These are phyloP conservation scores for Masticophis lateralis DNA, from an alignment of 2,797 vertebrate genomes.

Conservation along the genomic window DNA sequence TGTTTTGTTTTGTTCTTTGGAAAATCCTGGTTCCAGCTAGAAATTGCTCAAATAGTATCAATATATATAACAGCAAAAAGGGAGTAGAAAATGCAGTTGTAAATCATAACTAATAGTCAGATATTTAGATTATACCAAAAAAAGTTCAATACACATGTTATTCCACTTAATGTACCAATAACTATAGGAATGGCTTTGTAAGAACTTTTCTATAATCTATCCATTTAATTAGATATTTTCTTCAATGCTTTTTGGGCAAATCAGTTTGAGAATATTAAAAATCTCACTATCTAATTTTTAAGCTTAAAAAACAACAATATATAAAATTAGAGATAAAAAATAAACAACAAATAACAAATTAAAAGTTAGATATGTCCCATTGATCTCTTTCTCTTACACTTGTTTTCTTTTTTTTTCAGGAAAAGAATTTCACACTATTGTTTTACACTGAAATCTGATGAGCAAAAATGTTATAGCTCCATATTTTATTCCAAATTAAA, in stretches of 20 bases:
- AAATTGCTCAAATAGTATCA: background rate
- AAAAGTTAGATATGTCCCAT: constrained; percentile 18
- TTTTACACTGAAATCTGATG: constrained; percentile 35
- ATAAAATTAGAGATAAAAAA: background rate
- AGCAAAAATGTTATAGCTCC: constrained; percentile 49
- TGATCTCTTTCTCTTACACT: constrained; percentile 21
- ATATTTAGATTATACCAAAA: background rate
- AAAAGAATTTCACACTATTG: constrained; percentile 32
- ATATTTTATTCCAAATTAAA: constrained; percentile 52
- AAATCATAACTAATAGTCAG: background rate
- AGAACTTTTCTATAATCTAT: background rate
- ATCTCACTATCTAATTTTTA: background rate
- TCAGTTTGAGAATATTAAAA: background rate
- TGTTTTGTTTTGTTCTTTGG: background rate
- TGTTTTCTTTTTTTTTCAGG: constrained; percentile 39
- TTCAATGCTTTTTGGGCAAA: background rate
- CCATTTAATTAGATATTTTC: background rate
- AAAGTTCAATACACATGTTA: background rate
- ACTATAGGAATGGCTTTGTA: background rate
- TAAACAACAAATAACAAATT: background rate
- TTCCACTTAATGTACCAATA: background rate
- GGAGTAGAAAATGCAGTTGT: background rate
- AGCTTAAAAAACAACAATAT: background rate
- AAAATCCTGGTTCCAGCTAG: background rate
- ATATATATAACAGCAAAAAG: background rate